phyloP scores from a whole-genome alignment of 1,140 invertebrate genomes.

The Aphaenogaster ashmeadi region DNA sequence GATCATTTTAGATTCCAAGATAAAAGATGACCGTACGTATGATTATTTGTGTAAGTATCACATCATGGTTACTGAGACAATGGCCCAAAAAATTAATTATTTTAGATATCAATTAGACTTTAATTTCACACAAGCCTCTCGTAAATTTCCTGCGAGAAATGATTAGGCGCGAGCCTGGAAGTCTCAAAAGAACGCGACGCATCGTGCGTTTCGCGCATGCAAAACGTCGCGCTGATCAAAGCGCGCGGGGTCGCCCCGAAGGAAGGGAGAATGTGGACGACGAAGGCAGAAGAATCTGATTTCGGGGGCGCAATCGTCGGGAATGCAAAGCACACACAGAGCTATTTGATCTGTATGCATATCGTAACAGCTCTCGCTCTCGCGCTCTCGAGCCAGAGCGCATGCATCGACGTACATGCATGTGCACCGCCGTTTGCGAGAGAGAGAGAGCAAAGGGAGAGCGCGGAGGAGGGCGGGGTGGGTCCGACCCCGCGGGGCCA shows the following conservation, averaged over 20 bases:
- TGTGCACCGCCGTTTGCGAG: constrained; percentile 47
- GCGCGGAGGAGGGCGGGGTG: constrained; percentile 6
- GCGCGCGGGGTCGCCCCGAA: constrained; percentile 27
- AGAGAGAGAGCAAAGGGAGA: neutral
- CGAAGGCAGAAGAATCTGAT: constrained; percentile 64
- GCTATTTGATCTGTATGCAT: constrained; percentile 75
- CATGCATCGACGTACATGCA: constrained; percentile 60
- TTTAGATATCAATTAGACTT: neutral
- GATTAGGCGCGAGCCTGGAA: neutral
- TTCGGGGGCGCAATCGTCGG: constrained; percentile 62
- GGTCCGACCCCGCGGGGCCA: constrained; percentile 67
- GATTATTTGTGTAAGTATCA: too few relatives aligned
- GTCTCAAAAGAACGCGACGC: constrained; percentile 41
- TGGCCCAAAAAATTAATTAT: neutral
- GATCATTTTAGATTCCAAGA: too few relatives aligned
- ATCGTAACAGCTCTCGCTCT: constrained; percentile 62
- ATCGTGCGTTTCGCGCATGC: constrained; percentile 26
- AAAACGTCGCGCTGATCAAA: constrained; percentile 50
- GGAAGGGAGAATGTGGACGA: constrained; percentile 55
- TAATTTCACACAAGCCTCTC: neutral
- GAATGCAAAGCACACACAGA: constrained; percentile 68
- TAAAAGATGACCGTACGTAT: too few relatives aligned
- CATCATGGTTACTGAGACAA: too few relatives aligned
- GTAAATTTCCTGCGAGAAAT: neutral
- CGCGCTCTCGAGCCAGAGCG: constrained; percentile 11